These are phyloP conservation scores for Elephantulus edwardii DNA, from an alignment of 2,113 vertebrate genomes.

Conservation along the genomic window DNA sequence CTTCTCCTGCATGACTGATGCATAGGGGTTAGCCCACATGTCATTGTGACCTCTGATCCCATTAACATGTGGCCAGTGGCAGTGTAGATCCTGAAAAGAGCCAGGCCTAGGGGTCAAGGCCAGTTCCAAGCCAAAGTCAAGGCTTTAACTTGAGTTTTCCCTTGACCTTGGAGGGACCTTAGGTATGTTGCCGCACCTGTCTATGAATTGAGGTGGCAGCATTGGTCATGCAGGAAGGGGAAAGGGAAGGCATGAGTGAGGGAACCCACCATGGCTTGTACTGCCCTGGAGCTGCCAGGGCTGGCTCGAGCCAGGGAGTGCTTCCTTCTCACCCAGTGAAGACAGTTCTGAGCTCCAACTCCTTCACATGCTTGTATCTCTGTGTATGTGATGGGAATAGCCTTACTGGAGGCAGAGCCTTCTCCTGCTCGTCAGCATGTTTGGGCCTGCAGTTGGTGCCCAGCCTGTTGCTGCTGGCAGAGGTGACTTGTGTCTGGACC, in stretches of 20 bases:
- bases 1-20: background rate
- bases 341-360: background rate
- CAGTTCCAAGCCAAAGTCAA: background rate
- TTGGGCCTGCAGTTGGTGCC: background rate
- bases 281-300: fast-evolving
- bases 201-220: background rate
- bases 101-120: background rate
- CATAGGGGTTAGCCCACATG: background rate
- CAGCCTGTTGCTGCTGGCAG: background rate
- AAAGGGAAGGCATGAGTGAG: background rate
- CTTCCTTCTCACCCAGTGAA: background rate
- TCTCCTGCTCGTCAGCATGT: background rate
- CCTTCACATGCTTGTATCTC: background rate
- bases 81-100: background rate
- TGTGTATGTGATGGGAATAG: background rate
- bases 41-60: background rate
- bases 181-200: background rate
- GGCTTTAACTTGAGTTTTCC: background rate
- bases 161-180: background rate
- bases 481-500: background rate
- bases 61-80: background rate
- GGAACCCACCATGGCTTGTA: background rate
- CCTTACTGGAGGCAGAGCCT: background rate
- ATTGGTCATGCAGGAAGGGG: background rate
- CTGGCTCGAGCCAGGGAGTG: background rate